Conservation (phyloP, 1,140 invertebrate species). For the Bicyclus anynana region DNA sequence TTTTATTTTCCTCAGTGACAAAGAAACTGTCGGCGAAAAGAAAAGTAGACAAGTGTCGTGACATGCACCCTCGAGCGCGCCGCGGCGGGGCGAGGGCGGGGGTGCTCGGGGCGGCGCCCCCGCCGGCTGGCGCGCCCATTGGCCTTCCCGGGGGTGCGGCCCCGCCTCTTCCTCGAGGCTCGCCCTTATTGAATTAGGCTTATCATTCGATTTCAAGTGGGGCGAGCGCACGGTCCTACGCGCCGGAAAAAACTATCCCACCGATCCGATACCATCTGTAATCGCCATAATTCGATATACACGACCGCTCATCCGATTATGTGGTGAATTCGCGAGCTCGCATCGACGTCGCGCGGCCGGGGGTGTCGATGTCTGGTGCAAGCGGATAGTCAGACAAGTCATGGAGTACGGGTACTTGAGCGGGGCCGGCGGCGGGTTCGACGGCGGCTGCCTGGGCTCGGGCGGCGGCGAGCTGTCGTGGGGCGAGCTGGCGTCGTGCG, state of each 20-base stretch:
- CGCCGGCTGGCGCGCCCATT: slow-evolving; percentile 48
- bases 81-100: slow-evolving; percentile 35
- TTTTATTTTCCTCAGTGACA: slow-evolving; percentile 77
- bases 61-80: slow-evolving; percentile 63
- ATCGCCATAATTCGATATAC: slow-evolving; percentile 73
- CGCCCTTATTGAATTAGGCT: slow-evolving; percentile 78
- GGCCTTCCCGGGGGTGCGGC: slow-evolving; percentile 59
- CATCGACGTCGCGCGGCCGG: slow-evolving; percentile 33
- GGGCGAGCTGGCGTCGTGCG: slow-evolving; percentile 90
- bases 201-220: slow-evolving; percentile 79
- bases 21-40: slow-evolving; percentile 76
- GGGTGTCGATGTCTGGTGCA: slow-evolving; percentile 50
- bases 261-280: slow-evolving; percentile 67
- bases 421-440: slow-evolving; percentile 68
- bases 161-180: slow-evolving; percentile 70
- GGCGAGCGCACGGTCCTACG: slow-evolving; percentile 71
- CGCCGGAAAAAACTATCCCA: slow-evolving; percentile 62
- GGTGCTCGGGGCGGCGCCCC: slow-evolving; percentile 50
- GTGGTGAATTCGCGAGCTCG: slow-evolving; percentile 49
- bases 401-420: slow-evolving; percentile 77
- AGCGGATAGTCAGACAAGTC: slow-evolving; percentile 36
- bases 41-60: slow-evolving; percentile 76
- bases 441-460: slow-evolving; percentile 58
- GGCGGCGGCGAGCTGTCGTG: slow-evolving; percentile 79
- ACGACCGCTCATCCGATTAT: slow-evolving; percentile 69